Percentiles rank a stretch among this genome's conserved stretches.
phyloP scores from a whole-genome alignment of 2,113 vertebrate genomes.

The Dromiciops gliroides region DNA sequence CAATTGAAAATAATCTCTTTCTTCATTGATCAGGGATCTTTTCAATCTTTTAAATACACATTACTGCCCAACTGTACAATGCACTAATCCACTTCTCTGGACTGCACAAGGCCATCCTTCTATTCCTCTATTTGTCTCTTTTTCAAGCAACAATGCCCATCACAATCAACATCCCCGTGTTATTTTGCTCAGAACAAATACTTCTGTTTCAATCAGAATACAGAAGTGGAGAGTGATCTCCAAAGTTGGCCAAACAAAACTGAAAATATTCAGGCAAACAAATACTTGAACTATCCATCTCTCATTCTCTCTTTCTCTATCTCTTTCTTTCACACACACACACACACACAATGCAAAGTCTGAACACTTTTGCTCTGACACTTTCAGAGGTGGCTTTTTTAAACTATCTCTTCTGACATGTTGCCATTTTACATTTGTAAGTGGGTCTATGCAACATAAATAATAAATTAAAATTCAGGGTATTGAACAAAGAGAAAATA shows the following conservation, averaged over 20 bases:
- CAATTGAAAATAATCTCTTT: background rate
- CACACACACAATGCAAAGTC: background rate
- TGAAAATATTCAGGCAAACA: slow-evolving; percentile 24
- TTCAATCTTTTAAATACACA: slow-evolving; percentile 64
- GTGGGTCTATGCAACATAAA: background rate
- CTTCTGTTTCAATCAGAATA: slow-evolving; percentile 45
- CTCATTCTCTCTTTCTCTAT: no score
- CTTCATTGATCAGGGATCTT: slow-evolving; percentile 32
- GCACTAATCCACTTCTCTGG: slow-evolving; percentile 65
- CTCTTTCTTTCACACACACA: background rate
- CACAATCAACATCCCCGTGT: slow-evolving; percentile 55
- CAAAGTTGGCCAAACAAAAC: slow-evolving; percentile 29
- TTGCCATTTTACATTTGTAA: background rate
- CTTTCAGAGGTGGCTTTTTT: background rate
- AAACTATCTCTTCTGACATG: background rate
- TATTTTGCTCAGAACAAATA: slow-evolving; percentile 73
- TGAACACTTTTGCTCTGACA: background rate
- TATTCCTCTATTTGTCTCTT: slow-evolving; percentile 57
- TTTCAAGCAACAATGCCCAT: slow-evolving; percentile 41
- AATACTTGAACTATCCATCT: background rate
- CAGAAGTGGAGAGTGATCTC: slow-evolving; percentile 47
- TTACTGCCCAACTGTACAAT: slow-evolving; percentile 25
- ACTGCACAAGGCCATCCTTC: slow-evolving; percentile 18
- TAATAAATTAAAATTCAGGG: accelerated
- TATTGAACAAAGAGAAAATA: background rate